These are phyloP conservation scores for Zaprionus vittiger DNA, from an alignment of 1,140 invertebrate species.

Conservation along the genomic window DNA sequence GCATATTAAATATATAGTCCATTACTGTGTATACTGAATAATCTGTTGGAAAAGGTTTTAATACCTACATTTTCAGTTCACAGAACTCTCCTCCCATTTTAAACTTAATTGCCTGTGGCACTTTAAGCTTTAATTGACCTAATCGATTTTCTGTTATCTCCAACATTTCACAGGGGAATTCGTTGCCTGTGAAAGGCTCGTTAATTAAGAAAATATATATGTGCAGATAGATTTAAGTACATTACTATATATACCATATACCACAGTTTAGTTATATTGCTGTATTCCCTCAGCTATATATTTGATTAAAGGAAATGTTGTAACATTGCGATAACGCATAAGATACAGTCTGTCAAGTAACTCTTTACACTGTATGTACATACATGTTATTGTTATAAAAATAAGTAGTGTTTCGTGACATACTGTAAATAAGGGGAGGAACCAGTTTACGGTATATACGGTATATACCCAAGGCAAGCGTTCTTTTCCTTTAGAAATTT, in stretches of 20 bases:
- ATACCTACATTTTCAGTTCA: background rate
- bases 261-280: background rate
- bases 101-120: background rate
- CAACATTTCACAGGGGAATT: constrained; percentile 5
- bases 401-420: too few species aligned
- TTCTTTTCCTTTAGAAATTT: background rate
- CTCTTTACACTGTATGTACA: too few species aligned
- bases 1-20: background rate
- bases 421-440: background rate
- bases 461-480: background rate
- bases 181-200: constrained; percentile 15
- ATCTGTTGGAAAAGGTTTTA: background rate
- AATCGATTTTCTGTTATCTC: constrained; percentile 34
- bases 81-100: background rate
- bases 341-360: background rate
- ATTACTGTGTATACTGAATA: background rate
- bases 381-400: too few species aligned
- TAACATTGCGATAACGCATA: constrained; percentile 9
- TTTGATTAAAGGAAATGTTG: constrained; percentile 11
- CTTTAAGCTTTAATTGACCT: constrained; percentile 28
- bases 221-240: background rate
- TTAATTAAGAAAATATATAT: constrained; percentile 4
- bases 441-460: background rate
- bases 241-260: background rate
- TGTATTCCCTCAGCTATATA: constrained; percentile 27